phyloP scores from a whole-genome alignment of 2,797 vertebrate genomes.

The Halcyon chelicuti region DNA sequence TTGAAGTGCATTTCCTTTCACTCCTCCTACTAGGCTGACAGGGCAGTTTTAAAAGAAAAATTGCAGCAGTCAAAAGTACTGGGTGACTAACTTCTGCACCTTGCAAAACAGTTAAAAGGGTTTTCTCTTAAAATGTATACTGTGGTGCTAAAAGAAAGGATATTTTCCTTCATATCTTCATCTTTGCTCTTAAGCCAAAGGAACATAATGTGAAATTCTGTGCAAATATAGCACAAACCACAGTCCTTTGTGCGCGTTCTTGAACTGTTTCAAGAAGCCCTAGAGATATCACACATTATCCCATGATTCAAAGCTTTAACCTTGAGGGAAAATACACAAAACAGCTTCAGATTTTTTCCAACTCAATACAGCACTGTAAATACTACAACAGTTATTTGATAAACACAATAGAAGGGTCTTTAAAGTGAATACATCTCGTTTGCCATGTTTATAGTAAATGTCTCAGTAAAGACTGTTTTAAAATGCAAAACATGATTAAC shows the following conservation, averaged over 20 bases:
- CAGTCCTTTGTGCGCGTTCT: slow-evolving; percentile 61
- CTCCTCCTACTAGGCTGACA: not conserved
- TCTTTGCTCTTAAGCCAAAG: slow-evolving; percentile 53
- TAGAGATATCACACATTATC: slow-evolving; percentile 82
- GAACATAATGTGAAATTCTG: slow-evolving; percentile 66
- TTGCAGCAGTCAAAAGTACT: not conserved
- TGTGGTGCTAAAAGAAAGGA: not conserved
- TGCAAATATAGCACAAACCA: slow-evolving; percentile 58
- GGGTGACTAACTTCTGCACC: not conserved
- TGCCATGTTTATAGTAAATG: slow-evolving; percentile 72
- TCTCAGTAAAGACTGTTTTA: slow-evolving; percentile 18
- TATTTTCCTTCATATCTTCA: slow-evolving; percentile 26
- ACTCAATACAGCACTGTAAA: slow-evolving; percentile 77
- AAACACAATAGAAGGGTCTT: slow-evolving; percentile 77
- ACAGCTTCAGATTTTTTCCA: slow-evolving; percentile 56
- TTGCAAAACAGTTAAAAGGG: not conserved
- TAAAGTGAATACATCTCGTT: slow-evolving; percentile 61
- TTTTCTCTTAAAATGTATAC: not conserved
- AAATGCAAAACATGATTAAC: slow-evolving; percentile 39
- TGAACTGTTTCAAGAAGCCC: slow-evolving; percentile 74
- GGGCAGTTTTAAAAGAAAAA: not conserved
- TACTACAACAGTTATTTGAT: slow-evolving; percentile 70
- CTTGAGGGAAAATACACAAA: slow-evolving; percentile 79
- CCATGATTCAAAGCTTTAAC: slow-evolving; percentile 84
- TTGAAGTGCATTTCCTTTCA: not conserved